Evolutionary conservation across 2,888 invertebrate species (phyloP).

Genomic region (Drosophila pseudotalamancana): DNA sequence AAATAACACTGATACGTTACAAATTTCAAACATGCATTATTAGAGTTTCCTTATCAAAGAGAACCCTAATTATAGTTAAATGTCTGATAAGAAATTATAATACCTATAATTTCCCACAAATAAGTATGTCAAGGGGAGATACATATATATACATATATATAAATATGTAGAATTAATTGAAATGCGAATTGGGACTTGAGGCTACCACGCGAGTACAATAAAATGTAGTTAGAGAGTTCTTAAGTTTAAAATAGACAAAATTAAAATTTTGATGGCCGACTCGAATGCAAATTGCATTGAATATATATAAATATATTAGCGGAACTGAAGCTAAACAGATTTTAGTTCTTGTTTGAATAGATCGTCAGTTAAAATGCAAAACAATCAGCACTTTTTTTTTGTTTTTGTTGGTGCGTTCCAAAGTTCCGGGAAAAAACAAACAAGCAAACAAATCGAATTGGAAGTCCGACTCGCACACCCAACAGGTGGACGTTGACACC

Average conservation of each 20-base stretch:
- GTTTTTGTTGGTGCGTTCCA: neutral
- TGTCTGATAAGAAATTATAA: neutral
- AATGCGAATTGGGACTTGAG: neutral
- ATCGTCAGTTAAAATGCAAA: neutral
- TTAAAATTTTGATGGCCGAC: neutral
- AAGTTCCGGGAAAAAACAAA: constrained; percentile 17
- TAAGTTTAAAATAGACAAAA: neutral
- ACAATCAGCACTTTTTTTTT: neutral
- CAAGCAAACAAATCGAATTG: constrained; percentile 17
- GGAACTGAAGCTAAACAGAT: neutral
- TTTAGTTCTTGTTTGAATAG: neutral
- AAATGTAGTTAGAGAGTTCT: constrained; percentile 3
- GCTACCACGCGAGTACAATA: constrained; percentile 4
- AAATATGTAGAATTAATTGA: constrained; percentile 2
- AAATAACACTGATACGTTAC: neutral
- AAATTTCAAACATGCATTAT: no score
- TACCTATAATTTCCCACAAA: neutral
- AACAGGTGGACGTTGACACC: constrained; percentile 14
- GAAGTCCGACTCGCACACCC: neutral
- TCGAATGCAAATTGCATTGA: constrained; percentile 30
- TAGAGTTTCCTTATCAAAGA: neutral
- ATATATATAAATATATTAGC: neutral
- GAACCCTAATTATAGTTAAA: neutral
- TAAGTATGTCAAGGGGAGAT: neutral
- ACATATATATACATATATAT: neutral